These are phyloP conservation scores for Oxyura jamaicensis DNA, from an alignment of 2,113 vertebrate genomes.

Conservation along the genomic window DNA sequence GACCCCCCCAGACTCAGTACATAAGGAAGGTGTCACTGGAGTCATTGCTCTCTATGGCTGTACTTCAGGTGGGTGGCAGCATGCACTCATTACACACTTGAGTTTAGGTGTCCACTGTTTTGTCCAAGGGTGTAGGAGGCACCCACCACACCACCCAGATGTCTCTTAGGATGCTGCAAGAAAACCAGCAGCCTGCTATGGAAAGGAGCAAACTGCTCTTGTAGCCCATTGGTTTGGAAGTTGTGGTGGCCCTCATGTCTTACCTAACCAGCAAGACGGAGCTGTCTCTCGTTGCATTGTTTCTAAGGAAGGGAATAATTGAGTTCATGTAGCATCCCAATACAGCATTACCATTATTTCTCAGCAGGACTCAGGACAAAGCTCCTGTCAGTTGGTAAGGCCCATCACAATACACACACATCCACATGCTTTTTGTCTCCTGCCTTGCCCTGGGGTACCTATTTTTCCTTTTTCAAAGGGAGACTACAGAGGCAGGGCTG, in stretches of 20 bases:
- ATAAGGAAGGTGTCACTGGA: background rate
- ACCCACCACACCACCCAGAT: fast-evolving
- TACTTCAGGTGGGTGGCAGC: background rate
- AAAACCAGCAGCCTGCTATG: background rate
- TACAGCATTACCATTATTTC: background rate
- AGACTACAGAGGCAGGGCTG: background rate
- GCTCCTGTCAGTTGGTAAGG: background rate
- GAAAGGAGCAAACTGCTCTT: background rate
- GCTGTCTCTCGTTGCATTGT: background rate
- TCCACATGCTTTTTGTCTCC: background rate
- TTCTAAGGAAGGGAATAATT: background rate
- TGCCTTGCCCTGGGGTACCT: background rate
- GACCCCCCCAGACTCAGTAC: background rate
- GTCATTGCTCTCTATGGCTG: background rate
- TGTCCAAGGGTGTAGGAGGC: background rate
- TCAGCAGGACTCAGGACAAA: background rate
- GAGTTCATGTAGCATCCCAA: background rate
- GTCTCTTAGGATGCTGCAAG: background rate
- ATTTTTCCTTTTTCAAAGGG: background rate
- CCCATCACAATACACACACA: background rate
- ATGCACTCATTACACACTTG: no score
- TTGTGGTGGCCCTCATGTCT: background rate
- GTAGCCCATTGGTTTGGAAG: background rate
- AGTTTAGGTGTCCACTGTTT: background rate
- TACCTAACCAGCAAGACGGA: background rate